Percentiles rank a stretch among this genome's conserved stretches.
Evolutionary conservation across 2,113 vertebrate genomes (phyloP).

Genomic region (Bos javanicus): DNA sequence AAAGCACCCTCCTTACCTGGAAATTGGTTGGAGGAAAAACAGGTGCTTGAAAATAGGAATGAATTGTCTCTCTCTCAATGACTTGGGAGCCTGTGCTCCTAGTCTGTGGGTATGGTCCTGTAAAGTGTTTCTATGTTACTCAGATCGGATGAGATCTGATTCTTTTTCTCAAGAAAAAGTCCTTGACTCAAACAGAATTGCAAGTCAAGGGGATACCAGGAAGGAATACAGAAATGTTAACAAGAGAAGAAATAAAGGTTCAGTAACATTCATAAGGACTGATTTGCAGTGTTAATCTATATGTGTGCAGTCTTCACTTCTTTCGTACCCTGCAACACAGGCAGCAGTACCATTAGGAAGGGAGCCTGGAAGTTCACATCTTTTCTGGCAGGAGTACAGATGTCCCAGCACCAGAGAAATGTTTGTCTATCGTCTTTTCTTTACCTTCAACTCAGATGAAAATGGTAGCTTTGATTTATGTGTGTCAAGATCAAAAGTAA

Average conservation of each 20-base stretch:
- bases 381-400: not conserved
- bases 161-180: not conserved
- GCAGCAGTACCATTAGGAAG: rapidly evolving
- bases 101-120: not conserved
- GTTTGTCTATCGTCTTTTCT: not conserved
- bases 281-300: no score
- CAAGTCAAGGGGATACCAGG: not conserved
- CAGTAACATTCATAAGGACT: not conserved
- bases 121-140: not conserved
- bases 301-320: rapidly evolving
- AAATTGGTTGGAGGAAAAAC: not conserved
- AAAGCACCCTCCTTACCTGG: not conserved
- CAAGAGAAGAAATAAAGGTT: not conserved
- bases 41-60: not conserved
- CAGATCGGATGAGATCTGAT: not conserved
- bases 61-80: not conserved
- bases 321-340: not conserved
- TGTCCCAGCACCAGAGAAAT: not conserved
- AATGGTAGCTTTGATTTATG: not conserved
- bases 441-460: not conserved
- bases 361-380: not conserved
- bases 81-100: not conserved
- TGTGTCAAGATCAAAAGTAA: not conserved
- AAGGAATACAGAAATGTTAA: not conserved
- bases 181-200: not conserved